Conservation (phyloP, 2,797 vertebrate genomes). For the Paguma larvata region DNA sequence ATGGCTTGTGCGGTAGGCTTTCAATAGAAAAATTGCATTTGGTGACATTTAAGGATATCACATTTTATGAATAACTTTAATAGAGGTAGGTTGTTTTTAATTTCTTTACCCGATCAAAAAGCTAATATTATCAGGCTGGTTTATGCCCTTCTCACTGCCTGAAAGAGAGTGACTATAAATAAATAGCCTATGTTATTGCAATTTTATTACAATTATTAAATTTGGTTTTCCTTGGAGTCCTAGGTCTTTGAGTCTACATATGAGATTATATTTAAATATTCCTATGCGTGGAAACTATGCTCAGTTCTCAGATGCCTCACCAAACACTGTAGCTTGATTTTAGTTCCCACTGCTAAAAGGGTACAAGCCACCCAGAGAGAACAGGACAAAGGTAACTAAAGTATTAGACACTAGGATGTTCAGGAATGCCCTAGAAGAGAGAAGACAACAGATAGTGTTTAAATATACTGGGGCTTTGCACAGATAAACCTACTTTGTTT, state of each 20-base stretch:
- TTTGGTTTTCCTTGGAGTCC: constrained; percentile 35
- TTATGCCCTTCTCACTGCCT: background rate
- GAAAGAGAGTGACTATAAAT: constrained; percentile 7
- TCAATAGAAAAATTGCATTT: background rate
- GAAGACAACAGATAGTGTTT: background rate
- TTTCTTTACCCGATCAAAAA: background rate
- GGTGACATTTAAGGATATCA: background rate
- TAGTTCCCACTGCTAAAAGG: background rate
- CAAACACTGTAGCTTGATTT: constrained; percentile 22
- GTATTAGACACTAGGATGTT: background rate
- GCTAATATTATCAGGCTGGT: background rate
- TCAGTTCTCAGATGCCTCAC: constrained; percentile 14
- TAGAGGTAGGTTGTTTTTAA: background rate
- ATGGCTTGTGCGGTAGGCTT: background rate
- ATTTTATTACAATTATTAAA: constrained; percentile 39
- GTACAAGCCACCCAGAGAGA: background rate
- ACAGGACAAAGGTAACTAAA: background rate
- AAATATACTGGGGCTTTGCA: background rate
- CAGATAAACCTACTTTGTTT: background rate
- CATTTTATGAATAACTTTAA: background rate
- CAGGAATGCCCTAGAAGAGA: background rate
- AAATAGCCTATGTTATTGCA: background rate
- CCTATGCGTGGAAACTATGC: background rate
- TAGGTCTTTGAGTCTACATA: background rate
- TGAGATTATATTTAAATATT: background rate